Percentiles rank a stretch among this genome's conserved stretches.
Conservation (phyloP, 2,888 invertebrate species). For the Erynnis tages region DNA sequence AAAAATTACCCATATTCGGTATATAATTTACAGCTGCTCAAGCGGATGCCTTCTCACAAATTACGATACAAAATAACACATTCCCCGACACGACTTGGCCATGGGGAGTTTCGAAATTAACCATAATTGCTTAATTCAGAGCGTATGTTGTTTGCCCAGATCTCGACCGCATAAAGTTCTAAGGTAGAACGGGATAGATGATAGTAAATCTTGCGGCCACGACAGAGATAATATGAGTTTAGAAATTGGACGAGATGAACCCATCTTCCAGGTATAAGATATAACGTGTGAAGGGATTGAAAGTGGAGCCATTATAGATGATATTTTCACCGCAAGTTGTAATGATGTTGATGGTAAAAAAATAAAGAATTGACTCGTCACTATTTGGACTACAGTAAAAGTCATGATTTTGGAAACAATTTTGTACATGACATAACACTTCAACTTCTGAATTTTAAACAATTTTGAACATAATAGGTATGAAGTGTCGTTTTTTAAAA, state of each 20-base stretch:
- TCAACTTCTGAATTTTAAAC: too few relatives aligned
- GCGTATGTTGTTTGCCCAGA: slow-evolving; percentile 65
- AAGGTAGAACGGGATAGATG: slow-evolving; percentile 43
- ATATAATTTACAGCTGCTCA: slow-evolving; percentile 78
- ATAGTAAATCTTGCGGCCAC: slow-evolving; percentile 33
- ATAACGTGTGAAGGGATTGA: slow-evolving; percentile 70
- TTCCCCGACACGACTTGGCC: slow-evolving; percentile 67
- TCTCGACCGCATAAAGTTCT: slow-evolving; percentile 54
- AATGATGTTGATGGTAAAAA: slow-evolving; percentile 45
- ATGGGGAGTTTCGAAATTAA: slow-evolving; percentile 78
- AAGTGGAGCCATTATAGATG: slow-evolving; percentile 62
- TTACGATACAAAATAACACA: slow-evolving; percentile 81
- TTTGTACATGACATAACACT: neutral
- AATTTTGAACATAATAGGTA: too few relatives aligned
- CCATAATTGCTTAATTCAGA: slow-evolving; percentile 81
- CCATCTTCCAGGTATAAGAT: slow-evolving; percentile 68
- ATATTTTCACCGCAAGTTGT: slow-evolving; percentile 56
- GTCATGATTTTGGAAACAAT: neutral
- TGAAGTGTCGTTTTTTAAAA: too few relatives aligned
- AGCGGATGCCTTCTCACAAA: slow-evolving; percentile 79
- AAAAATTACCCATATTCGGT: slow-evolving; percentile 57
- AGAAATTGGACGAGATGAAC: slow-evolving; percentile 42
- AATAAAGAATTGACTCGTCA: slow-evolving; percentile 44
- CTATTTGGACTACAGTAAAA: slow-evolving; percentile 30
- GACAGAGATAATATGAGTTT: slow-evolving; percentile 46